Conservation (phyloP, 2,888 invertebrate species). For the Drosophila falleni region DNA sequence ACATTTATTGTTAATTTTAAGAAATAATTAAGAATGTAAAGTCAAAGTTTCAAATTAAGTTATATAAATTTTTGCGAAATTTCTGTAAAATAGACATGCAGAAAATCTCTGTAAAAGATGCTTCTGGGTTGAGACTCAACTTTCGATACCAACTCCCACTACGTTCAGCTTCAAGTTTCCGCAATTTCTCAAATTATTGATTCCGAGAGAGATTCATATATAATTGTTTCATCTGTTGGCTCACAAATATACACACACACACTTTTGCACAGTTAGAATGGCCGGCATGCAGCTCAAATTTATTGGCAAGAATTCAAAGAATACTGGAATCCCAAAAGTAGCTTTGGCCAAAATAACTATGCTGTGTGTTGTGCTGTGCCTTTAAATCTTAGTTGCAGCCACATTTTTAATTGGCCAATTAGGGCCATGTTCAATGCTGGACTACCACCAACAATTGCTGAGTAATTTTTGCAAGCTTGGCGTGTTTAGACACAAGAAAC, state of each 20-base stretch:
- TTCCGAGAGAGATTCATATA: conserved; percentile 4
- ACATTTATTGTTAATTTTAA: too few relatives aligned
- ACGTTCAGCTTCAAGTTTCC: not conserved
- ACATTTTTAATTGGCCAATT: conserved; percentile 75
- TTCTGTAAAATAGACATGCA: too few relatives aligned
- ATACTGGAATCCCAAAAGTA: conserved; percentile 20
- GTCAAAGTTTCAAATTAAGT: not conserved
- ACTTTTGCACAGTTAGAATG: conserved; percentile 6
- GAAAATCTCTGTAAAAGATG: not conserved
- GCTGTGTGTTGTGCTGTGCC: conserved; percentile 15
- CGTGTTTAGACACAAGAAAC: conserved; percentile 56
- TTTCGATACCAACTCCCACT: not conserved
- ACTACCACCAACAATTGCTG: conserved; percentile 57
- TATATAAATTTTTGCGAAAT: too few relatives aligned
- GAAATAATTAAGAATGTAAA: too few relatives aligned
- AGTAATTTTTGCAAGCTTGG: conserved; percentile 64
- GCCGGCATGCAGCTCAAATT: conserved; percentile 28
- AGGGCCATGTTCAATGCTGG: conserved; percentile 40
- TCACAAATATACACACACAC: not conserved
- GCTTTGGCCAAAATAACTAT: conserved; percentile 35
- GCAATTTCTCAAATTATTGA: conserved; percentile 19
- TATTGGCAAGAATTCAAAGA: conserved; percentile 42
- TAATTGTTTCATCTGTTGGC: conserved; percentile 13
- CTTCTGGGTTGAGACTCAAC: not conserved
- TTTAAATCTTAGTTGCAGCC: conserved; percentile 35